Evolutionary conservation across 1,140 invertebrate species (phyloP).

Genomic region (Sitobion miscanthi): DNA sequence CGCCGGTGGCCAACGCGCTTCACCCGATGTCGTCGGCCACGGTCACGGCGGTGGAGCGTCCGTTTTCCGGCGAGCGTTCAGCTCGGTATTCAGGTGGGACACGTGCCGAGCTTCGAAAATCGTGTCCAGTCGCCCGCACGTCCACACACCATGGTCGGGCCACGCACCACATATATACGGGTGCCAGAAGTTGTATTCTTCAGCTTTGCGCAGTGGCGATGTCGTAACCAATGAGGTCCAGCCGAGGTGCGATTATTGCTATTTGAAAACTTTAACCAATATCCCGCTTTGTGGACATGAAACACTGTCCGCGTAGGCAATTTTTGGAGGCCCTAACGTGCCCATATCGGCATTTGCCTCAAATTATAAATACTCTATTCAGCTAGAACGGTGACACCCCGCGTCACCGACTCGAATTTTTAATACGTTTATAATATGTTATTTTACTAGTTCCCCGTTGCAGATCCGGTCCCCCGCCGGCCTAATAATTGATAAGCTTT

Average conservation of each 20-base stretch:
- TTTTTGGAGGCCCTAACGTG: conserved; percentile 57
- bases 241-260: conserved; percentile 88
- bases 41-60: not conserved
- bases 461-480: too few species aligned
- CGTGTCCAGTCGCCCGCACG: too few species aligned
- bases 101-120: not conserved
- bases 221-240: conserved; percentile 86
- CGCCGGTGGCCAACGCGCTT: not conserved
- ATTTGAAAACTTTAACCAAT: conserved; percentile 93
- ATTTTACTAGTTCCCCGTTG: too few species aligned
- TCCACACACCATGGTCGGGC: too few species aligned
- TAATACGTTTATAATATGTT: too few species aligned
- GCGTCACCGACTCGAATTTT: too few species aligned
- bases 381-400: too few species aligned
- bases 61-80: not conserved
- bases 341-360: not conserved
- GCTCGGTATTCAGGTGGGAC: not conserved
- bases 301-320: conserved; percentile 71
- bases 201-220: conserved; percentile 70
- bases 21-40: too few species aligned
- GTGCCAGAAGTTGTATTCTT: not conserved
- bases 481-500: too few species aligned
- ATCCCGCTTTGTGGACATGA: conserved; percentile 90
- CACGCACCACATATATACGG: not conserved
- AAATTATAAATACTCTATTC: not conserved